Percentiles rank a stretch among this genome's conserved stretches.
These are phyloP conservation scores for Temnothorax longispinosus DNA, from an alignment of 1,140 invertebrate species.

Conservation along the genomic window DNA sequence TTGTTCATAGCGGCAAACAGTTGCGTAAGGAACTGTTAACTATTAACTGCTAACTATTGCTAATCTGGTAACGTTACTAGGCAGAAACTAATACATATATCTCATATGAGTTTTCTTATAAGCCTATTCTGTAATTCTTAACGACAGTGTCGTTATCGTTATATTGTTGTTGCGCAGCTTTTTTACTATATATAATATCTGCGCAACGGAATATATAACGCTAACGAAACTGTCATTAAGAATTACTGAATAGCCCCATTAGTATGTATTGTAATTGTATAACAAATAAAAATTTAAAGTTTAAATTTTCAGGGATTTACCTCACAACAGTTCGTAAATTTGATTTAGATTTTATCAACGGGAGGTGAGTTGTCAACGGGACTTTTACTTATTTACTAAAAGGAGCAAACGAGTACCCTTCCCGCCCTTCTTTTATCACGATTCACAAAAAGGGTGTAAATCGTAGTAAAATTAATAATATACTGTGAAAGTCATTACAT, in stretches of 20 bases:
- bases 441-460: not conserved
- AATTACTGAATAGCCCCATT: too few species aligned
- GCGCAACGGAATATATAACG: too few species aligned
- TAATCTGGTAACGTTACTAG: conserved; percentile 16
- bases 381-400: not conserved
- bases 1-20: not conserved
- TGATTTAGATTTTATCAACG: not conserved
- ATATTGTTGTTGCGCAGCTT: too few species aligned
- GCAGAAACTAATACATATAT: not conserved
- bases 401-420: not conserved
- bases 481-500: not conserved
- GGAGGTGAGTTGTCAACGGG: not conserved
- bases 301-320: not conserved
- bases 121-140: too few species aligned
- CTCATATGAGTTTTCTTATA: not conserved
- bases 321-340: not conserved
- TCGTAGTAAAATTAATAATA: conserved; percentile 17
- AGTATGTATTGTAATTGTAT: too few species aligned
- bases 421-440: too few species aligned
- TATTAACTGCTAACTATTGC: conserved; percentile 2
- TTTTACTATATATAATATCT: too few species aligned
- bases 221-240: too few species aligned
- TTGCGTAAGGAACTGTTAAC: conserved; percentile 42
- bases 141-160: too few species aligned
- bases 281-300: not conserved